Conservation (phyloP, 2,113 vertebrate species). For the Monopterus albus region DNA sequence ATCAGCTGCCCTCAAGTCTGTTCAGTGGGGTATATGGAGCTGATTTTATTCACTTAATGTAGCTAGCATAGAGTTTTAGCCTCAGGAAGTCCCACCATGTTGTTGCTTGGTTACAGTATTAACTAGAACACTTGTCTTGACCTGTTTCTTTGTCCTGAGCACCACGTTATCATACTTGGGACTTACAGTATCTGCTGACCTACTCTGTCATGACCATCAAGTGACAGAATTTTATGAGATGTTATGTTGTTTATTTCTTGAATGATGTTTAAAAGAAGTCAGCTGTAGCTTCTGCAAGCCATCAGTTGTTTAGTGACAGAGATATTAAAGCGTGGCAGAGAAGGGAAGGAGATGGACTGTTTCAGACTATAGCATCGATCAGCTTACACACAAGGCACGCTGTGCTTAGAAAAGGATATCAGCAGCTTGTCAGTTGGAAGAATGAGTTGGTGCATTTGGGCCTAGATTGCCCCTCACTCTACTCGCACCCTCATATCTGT, state of each 20-base stretch:
- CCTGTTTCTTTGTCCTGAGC: not conserved
- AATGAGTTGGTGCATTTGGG: constrained; percentile 41
- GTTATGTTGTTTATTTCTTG: not conserved
- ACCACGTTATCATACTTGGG: no score
- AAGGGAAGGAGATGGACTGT: not conserved
- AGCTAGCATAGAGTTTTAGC: no score
- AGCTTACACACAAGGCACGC: constrained; percentile 19
- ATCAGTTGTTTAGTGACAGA: not conserved
- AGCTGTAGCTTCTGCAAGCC: not conserved
- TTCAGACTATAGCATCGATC: not conserved
- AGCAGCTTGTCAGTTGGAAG: constrained; percentile 38
- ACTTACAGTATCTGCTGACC: constrained; percentile 6
- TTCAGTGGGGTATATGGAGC: not conserved
- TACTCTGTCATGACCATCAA: not conserved
- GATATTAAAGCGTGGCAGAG: not conserved
- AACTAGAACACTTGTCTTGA: not conserved
- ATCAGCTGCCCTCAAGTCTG: not conserved
- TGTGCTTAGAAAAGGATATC: constrained; percentile 36
- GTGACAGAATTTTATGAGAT: not conserved
- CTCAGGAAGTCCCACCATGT: not conserved
- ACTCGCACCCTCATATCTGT: constrained; percentile 37
- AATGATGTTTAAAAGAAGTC: not conserved
- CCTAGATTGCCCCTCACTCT: constrained; percentile 25
- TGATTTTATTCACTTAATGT: not conserved
- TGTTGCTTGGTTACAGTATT: not conserved